These are phyloP conservation scores for Bubalus kerabau DNA, from an alignment of 2,113 vertebrate genomes.

Conservation along the genomic window DNA sequence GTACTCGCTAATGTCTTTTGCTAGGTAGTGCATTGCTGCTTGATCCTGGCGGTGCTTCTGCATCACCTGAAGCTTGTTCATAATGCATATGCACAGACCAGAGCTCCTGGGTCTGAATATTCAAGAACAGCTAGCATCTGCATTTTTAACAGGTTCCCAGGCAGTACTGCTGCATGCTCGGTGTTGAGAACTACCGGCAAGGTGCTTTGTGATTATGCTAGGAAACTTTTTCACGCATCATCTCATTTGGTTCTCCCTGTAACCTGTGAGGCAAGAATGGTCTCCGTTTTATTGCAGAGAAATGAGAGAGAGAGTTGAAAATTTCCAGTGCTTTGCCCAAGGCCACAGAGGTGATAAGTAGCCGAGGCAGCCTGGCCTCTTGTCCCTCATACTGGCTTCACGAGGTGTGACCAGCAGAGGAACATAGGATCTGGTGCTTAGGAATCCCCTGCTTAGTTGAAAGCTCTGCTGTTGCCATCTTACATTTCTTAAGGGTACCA, in stretches of 20 bases:
- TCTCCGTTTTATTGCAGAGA: background rate
- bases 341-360: background rate
- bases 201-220: background rate
- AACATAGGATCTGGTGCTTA: background rate
- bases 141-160: background rate
- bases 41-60: background rate
- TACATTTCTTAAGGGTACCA: background rate
- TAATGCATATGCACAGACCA: background rate
- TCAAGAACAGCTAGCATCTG: background rate
- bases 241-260: background rate
- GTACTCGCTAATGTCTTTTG: background rate
- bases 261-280: background rate
- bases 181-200: background rate
- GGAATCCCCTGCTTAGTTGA: background rate
- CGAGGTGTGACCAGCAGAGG: accelerated
- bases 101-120: background rate
- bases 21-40: background rate
- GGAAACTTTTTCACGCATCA: background rate
- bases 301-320: background rate
- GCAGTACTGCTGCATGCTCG: background rate
- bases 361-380: background rate
- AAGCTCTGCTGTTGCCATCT: background rate
- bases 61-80: background rate
- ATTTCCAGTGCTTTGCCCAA: background rate
- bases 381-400: accelerated